phyloP scores from a whole-genome alignment of 2,888 invertebrate species.

The Pristionchus mayeri region DNA sequence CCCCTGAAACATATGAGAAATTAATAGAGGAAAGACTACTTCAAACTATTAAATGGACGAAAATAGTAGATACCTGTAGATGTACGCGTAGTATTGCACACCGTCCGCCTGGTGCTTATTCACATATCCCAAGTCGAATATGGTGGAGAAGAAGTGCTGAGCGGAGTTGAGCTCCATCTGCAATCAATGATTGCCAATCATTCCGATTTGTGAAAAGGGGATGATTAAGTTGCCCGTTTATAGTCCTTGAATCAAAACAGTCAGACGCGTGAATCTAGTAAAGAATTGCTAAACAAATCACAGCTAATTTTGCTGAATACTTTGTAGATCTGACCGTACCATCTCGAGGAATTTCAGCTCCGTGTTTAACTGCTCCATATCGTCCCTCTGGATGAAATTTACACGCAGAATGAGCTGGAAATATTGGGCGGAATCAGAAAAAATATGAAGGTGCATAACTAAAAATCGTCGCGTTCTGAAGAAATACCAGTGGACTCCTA shows the following conservation, averaged over 20 bases:
- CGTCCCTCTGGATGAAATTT: slow-evolving; percentile 33
- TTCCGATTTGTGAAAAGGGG: no score
- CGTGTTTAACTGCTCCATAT: not conserved
- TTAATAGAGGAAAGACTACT: not conserved
- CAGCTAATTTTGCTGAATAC: not conserved
- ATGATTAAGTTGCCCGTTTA: no score
- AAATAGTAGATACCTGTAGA: slow-evolving; percentile 27
- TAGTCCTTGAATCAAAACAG: no score
- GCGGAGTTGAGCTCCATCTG: slow-evolving; percentile 22
- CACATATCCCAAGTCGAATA: slow-evolving; percentile 38
- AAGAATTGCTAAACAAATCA: no score
- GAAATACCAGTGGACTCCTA: no score
- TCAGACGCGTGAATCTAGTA: no score
- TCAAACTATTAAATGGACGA: not conserved
- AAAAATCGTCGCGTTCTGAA: no score
- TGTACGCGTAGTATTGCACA: slow-evolving; percentile 11
- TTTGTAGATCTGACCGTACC: not conserved
- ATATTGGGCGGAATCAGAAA: no score
- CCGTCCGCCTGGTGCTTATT: slow-evolving; percentile 33
- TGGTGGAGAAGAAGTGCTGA: slow-evolving; percentile 35
- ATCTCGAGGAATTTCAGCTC: slow-evolving; percentile 43
- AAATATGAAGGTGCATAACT: no score
- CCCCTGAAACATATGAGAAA: slow-evolving; percentile 1
- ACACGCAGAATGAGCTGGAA: slow-evolving; percentile 22
- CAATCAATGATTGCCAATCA: no score